Evolutionary conservation across 2,888 invertebrate species (phyloP).

Genomic region (Xanthorhoe spadicearia): DNA sequence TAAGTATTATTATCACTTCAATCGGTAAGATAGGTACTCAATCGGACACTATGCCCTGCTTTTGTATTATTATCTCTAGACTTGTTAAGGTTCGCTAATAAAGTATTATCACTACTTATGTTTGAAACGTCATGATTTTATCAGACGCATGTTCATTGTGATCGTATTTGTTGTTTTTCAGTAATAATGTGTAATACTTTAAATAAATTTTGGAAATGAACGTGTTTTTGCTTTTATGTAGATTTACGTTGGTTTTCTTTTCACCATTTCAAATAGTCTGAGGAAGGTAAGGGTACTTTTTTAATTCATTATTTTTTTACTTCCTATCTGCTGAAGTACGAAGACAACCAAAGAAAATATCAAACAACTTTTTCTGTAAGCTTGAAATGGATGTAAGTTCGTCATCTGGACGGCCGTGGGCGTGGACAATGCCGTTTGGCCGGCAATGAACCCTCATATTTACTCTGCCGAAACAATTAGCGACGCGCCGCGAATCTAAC

Average conservation of each 20-base stretch:
- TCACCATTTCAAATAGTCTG: too few species aligned
- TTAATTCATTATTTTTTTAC: too few species aligned
- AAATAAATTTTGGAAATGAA: too few species aligned
- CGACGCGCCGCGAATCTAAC: slow-evolving; percentile 68
- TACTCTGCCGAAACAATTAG: slow-evolving; percentile 81
- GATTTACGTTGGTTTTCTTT: too few species aligned
- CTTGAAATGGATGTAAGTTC: slow-evolving; percentile 31
- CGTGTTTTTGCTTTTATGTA: too few species aligned
- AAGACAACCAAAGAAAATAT: neutral
- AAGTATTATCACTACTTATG: slow-evolving; percentile 21
- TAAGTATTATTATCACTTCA: slow-evolving; percentile 18
- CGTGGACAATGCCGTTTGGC: slow-evolving; percentile 68
- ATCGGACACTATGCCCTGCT: slow-evolving; percentile 43
- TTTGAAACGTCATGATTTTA: slow-evolving; percentile 29
- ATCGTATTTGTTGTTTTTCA: slow-evolving; percentile 22
- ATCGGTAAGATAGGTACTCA: slow-evolving; percentile 33
- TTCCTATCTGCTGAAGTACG: neutral
- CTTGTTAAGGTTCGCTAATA: slow-evolving; percentile 41
- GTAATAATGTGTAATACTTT: slow-evolving; percentile 16
- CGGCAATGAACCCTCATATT: slow-evolving; percentile 82
- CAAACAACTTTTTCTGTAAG: slow-evolving; percentile 4
- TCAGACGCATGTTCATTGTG: slow-evolving; percentile 23
- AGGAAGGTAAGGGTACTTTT: too few species aligned
- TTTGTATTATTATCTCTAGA: slow-evolving; percentile 41
- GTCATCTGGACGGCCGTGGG: slow-evolving; percentile 56